A percentile compares a stretch with the other conserved stretches of the same genome.
Evolutionary conservation across 1,140 invertebrate species (phyloP).

Genomic region (Anadara kagoshimensis): DNA sequence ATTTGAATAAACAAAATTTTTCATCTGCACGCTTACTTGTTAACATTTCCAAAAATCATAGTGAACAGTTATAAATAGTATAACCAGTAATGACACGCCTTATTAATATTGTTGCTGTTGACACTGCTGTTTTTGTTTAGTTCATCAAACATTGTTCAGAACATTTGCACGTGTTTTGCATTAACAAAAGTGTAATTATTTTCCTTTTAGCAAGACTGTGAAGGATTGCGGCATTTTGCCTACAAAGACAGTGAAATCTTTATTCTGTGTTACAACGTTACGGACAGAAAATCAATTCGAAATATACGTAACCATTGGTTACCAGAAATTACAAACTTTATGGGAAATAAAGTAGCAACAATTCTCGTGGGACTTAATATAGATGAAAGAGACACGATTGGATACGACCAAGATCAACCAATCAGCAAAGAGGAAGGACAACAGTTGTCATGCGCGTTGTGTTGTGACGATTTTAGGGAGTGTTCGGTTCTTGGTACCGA

Average conservation of each 20-base stretch:
- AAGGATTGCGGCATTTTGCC: constrained; percentile 21
- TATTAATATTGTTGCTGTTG: no score
- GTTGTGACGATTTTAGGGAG: constrained; percentile 28
- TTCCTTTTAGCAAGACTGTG: constrained; percentile 28
- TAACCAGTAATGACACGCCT: no score
- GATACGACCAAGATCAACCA: constrained; percentile 18
- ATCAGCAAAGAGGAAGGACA: constrained; percentile 32
- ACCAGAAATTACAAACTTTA: constrained; percentile 25
- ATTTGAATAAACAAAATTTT: no score
- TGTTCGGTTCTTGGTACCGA: constrained; percentile 8
- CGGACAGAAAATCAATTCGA: constrained; percentile 31
- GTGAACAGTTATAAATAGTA: no score
- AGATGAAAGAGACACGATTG: constrained; percentile 20
- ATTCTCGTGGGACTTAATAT: constrained; percentile 31
- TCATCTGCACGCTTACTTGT: no score
- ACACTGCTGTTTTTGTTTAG: no score
- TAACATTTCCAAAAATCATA: no score
- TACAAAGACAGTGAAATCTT: constrained; percentile 39
- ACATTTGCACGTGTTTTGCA: neutral
- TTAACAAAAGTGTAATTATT: neutral
- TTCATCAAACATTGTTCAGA: no score
- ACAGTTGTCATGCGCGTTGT: constrained; percentile 19
- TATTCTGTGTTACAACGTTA: constrained; percentile 33
- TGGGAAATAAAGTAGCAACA: constrained; percentile 20
- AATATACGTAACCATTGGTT: constrained; percentile 25